Base-by-base conservation (phyloP, 1,140 invertebrate species). In the Drosophila parvula region DNA sequence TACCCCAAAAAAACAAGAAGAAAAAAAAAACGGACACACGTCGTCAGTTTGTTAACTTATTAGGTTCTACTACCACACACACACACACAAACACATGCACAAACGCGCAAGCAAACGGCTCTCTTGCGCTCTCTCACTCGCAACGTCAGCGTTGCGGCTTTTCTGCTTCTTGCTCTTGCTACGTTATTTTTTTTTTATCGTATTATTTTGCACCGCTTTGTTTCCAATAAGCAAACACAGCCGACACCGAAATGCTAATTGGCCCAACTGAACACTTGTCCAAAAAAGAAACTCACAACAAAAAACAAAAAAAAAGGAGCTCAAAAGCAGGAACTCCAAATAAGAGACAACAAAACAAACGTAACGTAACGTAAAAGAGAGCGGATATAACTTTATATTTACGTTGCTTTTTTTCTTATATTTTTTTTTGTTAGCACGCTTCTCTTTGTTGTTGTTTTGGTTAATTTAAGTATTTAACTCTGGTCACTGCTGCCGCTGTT, bases 41-140 rank as follows among this genome's bases (percentile, higher is more conserved):
- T 82, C 75, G 80, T 67, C 79, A 78, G 80, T 83, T 83, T 83
- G 80, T 83, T 83, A 83, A 83, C 79, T 82, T 82, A 82, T 79
- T 83, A 79, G 65, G 65, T 83, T 79, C 67, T 79, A 75, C 74
- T 64, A 81, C 68, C 68, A 68, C 79, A 69, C 57, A 47, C 40
- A 62, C 22, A 47, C 45, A 27, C 18, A 27, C 5, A n/a, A n/a
- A 5, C 22, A 27, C 11, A 36, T 36, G 34, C 34, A 36, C 62
- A 69, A 36, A 60, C 40, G 36, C 41, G 36, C 28, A 30, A 22
- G 57, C 74, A 48, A n/a, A 56, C 38, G 36, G 11, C 56, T 61
- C 34, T 16, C 61, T 18, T n/a, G 4, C 43, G 14, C 55, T 59
- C 53, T 57, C 60, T 48, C 55, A 65, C 76, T 68, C 55, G 56